Evolutionary conservation across 2,113 vertebrate species (phyloP).

Genomic region (Acrocephalus kingi): DNA sequence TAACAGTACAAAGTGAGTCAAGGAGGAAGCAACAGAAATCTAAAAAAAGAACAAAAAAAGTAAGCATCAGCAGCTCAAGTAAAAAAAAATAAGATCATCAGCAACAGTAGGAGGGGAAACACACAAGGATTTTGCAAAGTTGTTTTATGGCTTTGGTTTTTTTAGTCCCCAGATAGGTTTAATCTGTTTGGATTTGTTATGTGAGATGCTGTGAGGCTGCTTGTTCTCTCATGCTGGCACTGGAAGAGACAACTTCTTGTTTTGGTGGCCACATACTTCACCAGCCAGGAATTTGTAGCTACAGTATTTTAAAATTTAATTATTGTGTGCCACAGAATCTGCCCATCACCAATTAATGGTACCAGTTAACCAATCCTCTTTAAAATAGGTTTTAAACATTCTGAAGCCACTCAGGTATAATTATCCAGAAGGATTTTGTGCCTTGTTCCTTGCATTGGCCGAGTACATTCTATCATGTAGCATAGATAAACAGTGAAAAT

Average conservation of each 20-base stretch:
- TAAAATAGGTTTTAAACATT: neutral
- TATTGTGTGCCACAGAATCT: neutral
- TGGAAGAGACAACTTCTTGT: neutral
- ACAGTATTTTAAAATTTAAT: neutral
- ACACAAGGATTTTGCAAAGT: neutral
- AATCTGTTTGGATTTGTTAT: neutral
- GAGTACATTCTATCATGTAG: neutral
- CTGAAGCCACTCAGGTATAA: neutral
- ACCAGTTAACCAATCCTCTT: neutral
- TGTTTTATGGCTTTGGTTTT: neutral
- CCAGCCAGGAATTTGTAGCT: neutral
- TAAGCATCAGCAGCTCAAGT: neutral
- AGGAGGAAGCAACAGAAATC: neutral
- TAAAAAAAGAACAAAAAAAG: neutral
- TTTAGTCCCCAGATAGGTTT: neutral
- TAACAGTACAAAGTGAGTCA: neutral
- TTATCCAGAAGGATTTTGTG: neutral
- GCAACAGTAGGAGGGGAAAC: neutral
- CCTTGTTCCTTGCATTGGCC: neutral
- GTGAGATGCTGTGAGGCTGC: neutral
- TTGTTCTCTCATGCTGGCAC: accelerated
- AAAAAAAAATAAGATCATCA: neutral
- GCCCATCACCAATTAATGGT: neutral
- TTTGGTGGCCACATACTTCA: neutral
- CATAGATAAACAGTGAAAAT: neutral